Conservation (phyloP, 2,113 vertebrate species). For the Polypterus bichir region DNA sequence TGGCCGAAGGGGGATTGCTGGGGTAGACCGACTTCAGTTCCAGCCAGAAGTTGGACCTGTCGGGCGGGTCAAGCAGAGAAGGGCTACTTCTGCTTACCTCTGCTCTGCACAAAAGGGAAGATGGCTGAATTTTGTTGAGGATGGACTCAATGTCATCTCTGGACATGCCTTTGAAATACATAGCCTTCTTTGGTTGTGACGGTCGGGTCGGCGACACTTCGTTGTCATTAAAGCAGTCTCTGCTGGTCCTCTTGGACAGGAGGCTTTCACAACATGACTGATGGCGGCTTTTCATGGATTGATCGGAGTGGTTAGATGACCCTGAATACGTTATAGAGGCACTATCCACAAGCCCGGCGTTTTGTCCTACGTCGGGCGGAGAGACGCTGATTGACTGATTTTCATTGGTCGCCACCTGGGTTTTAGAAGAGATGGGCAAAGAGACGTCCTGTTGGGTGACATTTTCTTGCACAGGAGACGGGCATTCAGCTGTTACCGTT, state of each 20-base stretch:
- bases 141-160: slow-evolving; percentile 31
- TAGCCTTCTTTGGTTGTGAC: slow-evolving; percentile 68
- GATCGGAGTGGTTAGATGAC: neutral
- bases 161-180: slow-evolving; percentile 51
- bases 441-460: slow-evolving; percentile 25
- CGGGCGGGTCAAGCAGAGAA: slow-evolving; percentile 62
- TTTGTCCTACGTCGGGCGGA: no score
- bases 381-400: no score
- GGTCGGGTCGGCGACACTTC: slow-evolving; percentile 74
- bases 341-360: no score
- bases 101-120: slow-evolving; percentile 48
- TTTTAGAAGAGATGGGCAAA: slow-evolving; percentile 18
- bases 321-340: neutral
- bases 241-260: slow-evolving; percentile 65
- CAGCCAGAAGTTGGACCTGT: slow-evolving; percentile 76
- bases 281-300: slow-evolving; percentile 28
- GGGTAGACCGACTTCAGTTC: slow-evolving; percentile 61
- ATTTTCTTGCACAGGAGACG: slow-evolving; percentile 32
- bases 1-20: slow-evolving; percentile 31
- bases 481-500: slow-evolving; percentile 46
- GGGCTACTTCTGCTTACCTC: slow-evolving; percentile 75
- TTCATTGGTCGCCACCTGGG: slow-evolving; percentile 6
- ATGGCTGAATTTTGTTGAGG: slow-evolving; percentile 30
- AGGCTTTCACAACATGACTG: slow-evolving; percentile 45
- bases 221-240: slow-evolving; percentile 61